Evolutionary conservation across 2,888 invertebrate genomes (phyloP), one percentile per base, ranked within the genome.

Genomic region (Anaspis maculata): DNA sequence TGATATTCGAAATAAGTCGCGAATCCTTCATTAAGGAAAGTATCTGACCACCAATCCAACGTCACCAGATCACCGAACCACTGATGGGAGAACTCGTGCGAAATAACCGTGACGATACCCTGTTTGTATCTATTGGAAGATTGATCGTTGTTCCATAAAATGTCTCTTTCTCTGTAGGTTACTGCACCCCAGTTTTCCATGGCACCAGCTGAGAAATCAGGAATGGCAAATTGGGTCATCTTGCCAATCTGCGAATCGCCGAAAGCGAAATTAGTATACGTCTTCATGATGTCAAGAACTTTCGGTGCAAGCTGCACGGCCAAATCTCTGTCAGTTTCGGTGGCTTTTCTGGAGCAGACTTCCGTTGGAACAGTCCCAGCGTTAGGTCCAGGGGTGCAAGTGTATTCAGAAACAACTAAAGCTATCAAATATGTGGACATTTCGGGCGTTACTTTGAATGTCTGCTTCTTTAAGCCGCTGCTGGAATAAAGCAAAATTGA

Each of bases 121-220:
- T 83, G 78, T 46, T 73, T 73, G 42, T 76, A 73, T 44, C 67
- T 69, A 19, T 75, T 68, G 14, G 76, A 68, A 0, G 71, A 69
- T 16, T 71, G 58, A 0, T 44, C 35, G n/a, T 51, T 48, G 31
- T 69, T 62, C 45, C 67, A 69, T 2, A 81, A 57, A 24, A 81
- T 64, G 1, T 71, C 61, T 3, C 76, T 73, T 56, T 80, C 80
- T 25, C 27, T 21, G 66, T 83, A 89, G 2, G 86, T 85, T 15
- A 88, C 81, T 23, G 92, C 63, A 3, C 92, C 92, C 91, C 92
- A 92, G 59, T 92, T 94, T 59, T 94, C 91, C 90, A 91, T 92
- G 23, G 90, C 91, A 12, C 83, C 83, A 42, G 83, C 79, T 15
- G 77, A 72, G 54, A 90, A 90, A 49, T 89, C 83, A 0, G 89